These are phyloP conservation scores for Syrista parreyssii DNA, from an alignment of 2,888 invertebrate species.

Conservation along the genomic window DNA sequence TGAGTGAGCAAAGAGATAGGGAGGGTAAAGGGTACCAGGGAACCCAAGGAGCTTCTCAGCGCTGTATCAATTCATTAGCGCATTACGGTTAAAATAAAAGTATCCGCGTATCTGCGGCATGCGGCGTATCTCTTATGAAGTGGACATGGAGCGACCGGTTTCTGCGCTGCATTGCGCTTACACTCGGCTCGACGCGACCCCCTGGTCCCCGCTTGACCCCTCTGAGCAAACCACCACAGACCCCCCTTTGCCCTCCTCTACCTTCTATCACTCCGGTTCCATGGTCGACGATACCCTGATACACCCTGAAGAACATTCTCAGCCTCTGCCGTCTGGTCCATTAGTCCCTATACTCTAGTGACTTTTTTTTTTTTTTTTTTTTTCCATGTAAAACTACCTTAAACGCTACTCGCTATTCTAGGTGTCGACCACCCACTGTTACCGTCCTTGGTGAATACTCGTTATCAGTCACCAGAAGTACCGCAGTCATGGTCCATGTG, in stretches of 20 bases:
- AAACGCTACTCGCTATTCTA: not conserved
- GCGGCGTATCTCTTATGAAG: slow-evolving; percentile 50
- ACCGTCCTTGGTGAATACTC: not conserved
- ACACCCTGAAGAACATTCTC: not conserved
- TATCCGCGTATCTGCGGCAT: slow-evolving; percentile 56
- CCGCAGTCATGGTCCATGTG: not conserved
- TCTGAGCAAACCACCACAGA: not conserved
- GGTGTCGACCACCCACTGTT: not conserved
- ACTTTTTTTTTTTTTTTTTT: not conserved
- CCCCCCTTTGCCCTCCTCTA: slow-evolving; percentile 19
- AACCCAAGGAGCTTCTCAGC: slow-evolving; percentile 29
- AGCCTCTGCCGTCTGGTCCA: not conserved
- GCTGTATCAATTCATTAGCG: slow-evolving; percentile 62
- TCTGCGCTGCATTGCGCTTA: slow-evolving; percentile 30
- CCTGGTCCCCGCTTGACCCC: not conserved
- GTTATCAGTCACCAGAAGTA: not conserved
- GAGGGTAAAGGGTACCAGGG: slow-evolving; percentile 15
- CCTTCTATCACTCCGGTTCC: slow-evolving; percentile 19
- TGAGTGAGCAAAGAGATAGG: slow-evolving; percentile 7
- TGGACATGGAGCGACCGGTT: slow-evolving; percentile 33
- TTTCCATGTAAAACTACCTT: not conserved
- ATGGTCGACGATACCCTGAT: not conserved
- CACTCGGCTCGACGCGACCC: slow-evolving; percentile 15
- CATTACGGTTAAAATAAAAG: slow-evolving; percentile 58
- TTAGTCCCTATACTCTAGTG: not conserved